phyloP scores from a whole-genome alignment of 2,797 vertebrate genomes.

The Anas bahamensis region DNA sequence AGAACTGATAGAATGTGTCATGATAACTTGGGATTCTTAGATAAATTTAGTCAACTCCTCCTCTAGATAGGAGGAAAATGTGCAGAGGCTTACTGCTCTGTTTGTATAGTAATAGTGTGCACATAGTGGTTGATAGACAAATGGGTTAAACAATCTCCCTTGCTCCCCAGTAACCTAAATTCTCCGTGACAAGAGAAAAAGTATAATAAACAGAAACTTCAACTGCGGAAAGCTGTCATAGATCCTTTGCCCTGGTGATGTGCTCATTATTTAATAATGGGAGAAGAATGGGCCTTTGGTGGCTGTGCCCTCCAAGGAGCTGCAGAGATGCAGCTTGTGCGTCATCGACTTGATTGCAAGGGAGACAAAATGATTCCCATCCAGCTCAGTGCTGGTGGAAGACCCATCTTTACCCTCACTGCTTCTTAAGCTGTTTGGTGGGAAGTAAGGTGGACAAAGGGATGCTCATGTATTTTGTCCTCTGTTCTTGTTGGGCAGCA shows the following conservation, averaged over 20 bases:
- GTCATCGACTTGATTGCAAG: not conserved
- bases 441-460: not conserved
- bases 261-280: not conserved
- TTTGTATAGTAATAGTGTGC: not conserved
- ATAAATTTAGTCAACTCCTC: constrained; percentile 7
- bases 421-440: not conserved
- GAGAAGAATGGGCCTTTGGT: not conserved
- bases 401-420: not conserved
- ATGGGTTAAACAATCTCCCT: not conserved
- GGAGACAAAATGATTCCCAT: not conserved
- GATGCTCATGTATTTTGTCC: not conserved
- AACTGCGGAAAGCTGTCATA: not conserved
- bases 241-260: not conserved
- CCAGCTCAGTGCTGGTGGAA: not conserved
- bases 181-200: not conserved
- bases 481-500: not conserved
- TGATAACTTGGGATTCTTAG: constrained; percentile 14
- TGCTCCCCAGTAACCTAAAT: not conserved
- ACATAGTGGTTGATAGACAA: not conserved
- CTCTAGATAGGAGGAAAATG: constrained; percentile 7
- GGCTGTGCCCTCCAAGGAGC: not conserved
- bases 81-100: constrained; percentile 13
- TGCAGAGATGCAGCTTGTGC: not conserved
- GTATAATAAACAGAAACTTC: not conserved
- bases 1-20: not conserved